phyloP scores from a whole-genome alignment of 2,797 vertebrate genomes.

The Sardinella longiceps region DNA sequence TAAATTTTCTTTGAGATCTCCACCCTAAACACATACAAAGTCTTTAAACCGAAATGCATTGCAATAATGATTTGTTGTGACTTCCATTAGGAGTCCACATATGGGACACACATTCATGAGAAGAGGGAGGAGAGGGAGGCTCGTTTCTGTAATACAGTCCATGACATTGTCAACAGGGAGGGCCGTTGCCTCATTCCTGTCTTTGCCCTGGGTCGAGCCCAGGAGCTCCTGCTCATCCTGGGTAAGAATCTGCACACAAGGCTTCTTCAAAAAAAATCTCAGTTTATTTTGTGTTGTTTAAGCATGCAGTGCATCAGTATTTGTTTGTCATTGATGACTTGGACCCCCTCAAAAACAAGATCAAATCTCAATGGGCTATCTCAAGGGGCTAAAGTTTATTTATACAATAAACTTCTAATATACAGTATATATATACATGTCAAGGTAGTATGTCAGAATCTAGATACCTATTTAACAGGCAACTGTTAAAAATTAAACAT shows the following conservation, averaged over 20 bases:
- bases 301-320: no score
- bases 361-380: no score
- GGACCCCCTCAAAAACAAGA: no score
- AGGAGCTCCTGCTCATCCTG: conserved; percentile 93
- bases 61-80: not conserved
- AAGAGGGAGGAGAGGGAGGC: conserved; percentile 93
- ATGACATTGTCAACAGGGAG: conserved; percentile 93
- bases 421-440: not conserved
- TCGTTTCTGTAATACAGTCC: conserved; percentile 93
- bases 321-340: no score
- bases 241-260: conserved; percentile 67
- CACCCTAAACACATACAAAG: not conserved
- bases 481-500: not conserved
- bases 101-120: conserved; percentile 94
- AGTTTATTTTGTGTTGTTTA: not conserved
- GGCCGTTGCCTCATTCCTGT: conserved; percentile 87
- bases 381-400: no score
- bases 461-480: not conserved
- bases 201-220: conserved; percentile 88
- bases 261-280: not conserved
- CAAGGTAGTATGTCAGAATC: not conserved
- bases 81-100: conserved; percentile 85
- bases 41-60: not conserved
- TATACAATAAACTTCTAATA: no score
- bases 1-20: not conserved